A percentile compares a stretch with the other conserved stretches of the same genome.
Evolutionary conservation across 2,888 invertebrate genomes (phyloP).

Genomic region (Eueremaeus valkanovi): DNA sequence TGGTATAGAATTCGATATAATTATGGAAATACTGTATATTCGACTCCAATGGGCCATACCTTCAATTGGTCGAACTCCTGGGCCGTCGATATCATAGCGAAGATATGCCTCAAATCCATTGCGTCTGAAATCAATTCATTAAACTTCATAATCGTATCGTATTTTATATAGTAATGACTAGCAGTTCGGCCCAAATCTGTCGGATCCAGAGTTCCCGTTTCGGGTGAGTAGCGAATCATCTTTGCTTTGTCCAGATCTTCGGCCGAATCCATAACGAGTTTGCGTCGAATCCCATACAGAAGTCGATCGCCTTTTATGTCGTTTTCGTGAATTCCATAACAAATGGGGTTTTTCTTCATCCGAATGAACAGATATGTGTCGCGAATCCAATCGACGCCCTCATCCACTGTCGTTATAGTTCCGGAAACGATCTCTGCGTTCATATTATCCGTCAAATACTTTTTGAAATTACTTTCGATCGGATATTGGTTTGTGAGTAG

Average conservation of each 20-base stretch:
- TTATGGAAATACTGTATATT: no score
- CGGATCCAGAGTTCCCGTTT: constrained; percentile 68
- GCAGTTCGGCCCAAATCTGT: constrained; percentile 89
- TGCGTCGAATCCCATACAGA: constrained; percentile 69
- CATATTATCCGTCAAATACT: constrained; percentile 86
- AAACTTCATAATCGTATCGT: constrained; percentile 80
- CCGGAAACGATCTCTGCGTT: constrained; percentile 96
- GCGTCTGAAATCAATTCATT: constrained; percentile 63
- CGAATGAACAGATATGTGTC: constrained; percentile 94
- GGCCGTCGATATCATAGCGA: constrained; percentile 85
- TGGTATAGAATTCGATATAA: not conserved
- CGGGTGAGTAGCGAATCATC: constrained; percentile 83
- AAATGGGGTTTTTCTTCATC: constrained; percentile 83
- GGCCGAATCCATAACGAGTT: constrained; percentile 69
- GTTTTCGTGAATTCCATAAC: constrained; percentile 60
- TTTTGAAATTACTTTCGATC: constrained; percentile 94
- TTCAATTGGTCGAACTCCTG: constrained; percentile 73
- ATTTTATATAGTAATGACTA: constrained; percentile 95
- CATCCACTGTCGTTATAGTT: constrained; percentile 90
- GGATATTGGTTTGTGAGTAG: constrained; percentile 93
- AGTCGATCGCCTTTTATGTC: constrained; percentile 67
- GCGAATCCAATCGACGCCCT: constrained; percentile 95
- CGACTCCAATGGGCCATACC: no score
- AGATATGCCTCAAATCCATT: constrained; percentile 78
- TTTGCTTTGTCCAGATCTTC: constrained; percentile 80